phyloP scores from a whole-genome alignment of 2,888 invertebrate species.

The Sclerodermus sp. region DNA sequence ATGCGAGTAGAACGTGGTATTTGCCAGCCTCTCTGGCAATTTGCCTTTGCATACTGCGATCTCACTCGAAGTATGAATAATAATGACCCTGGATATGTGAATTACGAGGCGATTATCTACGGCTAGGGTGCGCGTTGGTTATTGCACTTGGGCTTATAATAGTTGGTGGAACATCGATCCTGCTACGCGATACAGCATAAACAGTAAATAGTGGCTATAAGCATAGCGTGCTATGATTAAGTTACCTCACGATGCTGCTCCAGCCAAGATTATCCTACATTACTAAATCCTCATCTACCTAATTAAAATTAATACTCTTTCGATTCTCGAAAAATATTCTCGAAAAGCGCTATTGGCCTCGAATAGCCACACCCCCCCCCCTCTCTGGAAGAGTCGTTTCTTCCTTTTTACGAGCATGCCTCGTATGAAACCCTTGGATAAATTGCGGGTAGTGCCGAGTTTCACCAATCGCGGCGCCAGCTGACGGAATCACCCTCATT shows the following conservation, averaged over 20 bases:
- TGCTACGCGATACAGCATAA: not conserved
- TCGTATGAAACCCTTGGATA: too few species aligned
- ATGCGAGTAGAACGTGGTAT: slow-evolving; percentile 20
- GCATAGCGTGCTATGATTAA: too few species aligned
- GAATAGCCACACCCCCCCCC: too few species aligned
- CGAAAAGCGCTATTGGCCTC: too few species aligned
- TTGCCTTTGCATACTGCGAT: slow-evolving; percentile 30
- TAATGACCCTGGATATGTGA: slow-evolving; percentile 34
- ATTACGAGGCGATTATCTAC: slow-evolving; percentile 36
- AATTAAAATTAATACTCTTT: too few species aligned
- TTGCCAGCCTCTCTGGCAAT: slow-evolving; percentile 28
- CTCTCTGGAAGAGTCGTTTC: too few species aligned
- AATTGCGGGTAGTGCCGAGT: slow-evolving; percentile 23
- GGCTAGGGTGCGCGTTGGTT: slow-evolving; percentile 19
- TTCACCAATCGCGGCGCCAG: slow-evolving; percentile 29
- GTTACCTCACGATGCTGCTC: too few species aligned
- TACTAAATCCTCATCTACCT: too few species aligned
- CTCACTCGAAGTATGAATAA: slow-evolving; percentile 34
- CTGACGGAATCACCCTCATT: slow-evolving; percentile 15
- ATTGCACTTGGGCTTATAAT: slow-evolving; percentile 21
- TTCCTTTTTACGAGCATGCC: too few species aligned
- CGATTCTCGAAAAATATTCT: too few species aligned
- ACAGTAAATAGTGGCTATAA: too few species aligned
- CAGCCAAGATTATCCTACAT: too few species aligned
- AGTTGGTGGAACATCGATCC: slow-evolving; percentile 2